Percentiles rank a stretch among this genome's conserved stretches.
These are phyloP conservation scores for Eilema griseolum DNA, from an alignment of 2,888 invertebrate genomes.

Conservation along the genomic window DNA sequence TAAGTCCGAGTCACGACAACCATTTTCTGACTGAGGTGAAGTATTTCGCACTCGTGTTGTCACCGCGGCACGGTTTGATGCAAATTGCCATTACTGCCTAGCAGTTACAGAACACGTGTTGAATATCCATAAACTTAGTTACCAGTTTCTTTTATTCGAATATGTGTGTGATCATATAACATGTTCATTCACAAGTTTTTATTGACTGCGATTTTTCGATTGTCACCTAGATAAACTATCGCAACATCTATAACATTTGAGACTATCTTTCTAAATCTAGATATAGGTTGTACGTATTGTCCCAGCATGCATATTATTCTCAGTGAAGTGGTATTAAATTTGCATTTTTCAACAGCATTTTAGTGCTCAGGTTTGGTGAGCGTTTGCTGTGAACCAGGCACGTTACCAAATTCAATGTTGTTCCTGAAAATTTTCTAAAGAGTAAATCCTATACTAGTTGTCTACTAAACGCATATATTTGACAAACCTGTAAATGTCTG, in stretches of 20 bases:
- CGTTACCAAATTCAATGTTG: background rate
- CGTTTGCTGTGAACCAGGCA: background rate
- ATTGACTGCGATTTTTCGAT: conserved; percentile 1
- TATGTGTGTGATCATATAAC: background rate
- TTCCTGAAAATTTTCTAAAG: background rate
- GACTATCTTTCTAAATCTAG: background rate
- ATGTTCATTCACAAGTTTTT: background rate
- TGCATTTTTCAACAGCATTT: background rate
- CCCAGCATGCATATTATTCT: background rate
- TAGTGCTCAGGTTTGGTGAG: background rate
- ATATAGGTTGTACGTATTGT: background rate
- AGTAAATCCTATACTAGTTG: background rate
- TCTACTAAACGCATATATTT: background rate
- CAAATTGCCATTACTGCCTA: conserved; percentile 35
- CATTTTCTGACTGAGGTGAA: conserved; percentile 57
- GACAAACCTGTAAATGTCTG: background rate
- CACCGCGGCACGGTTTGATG: conserved; percentile 33
- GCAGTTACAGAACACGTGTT: conserved; percentile 17
- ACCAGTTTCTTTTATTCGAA: background rate
- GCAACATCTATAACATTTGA: background rate
- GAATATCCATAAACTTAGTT: conserved; percentile 5
- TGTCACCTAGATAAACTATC: conserved; percentile 2
- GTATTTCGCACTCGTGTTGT: conserved; percentile 53
- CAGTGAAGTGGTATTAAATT: background rate
- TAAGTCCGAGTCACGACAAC: conserved; percentile 60